phyloP scores from a whole-genome alignment of 2,888 invertebrate species.

The Philereme vetulata region DNA sequence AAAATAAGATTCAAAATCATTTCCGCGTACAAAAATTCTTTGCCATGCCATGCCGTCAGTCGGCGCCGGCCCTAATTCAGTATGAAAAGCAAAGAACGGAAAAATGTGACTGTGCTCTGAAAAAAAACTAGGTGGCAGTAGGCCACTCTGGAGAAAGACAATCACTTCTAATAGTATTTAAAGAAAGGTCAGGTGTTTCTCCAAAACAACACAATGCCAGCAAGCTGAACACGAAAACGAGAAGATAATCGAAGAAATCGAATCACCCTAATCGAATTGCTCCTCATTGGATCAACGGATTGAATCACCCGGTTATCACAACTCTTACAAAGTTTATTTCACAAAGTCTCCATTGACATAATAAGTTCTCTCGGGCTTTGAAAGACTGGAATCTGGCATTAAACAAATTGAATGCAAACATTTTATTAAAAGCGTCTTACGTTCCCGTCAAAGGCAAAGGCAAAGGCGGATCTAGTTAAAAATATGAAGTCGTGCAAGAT shows the following conservation, averaged over 20 bases:
- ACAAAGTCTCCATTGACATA: constrained; percentile 16
- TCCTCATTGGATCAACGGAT: neutral
- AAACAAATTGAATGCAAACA: constrained; percentile 55
- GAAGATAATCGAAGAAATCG: neutral
- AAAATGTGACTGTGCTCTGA: too few species aligned
- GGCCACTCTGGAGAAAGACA: neutral
- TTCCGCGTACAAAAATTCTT: too few species aligned
- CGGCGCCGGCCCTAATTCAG: too few species aligned
- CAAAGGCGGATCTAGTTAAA: constrained; percentile 37
- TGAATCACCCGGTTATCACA: neutral
- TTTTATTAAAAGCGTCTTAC: constrained; percentile 46
- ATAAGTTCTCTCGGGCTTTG: constrained; percentile 11
- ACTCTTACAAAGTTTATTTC: constrained; percentile 15
- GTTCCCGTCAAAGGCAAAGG: constrained; percentile 40
- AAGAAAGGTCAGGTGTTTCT: neutral
- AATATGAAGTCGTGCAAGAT: constrained; percentile 18
- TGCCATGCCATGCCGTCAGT: too few species aligned
- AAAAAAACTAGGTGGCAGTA: too few species aligned
- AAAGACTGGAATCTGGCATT: constrained; percentile 37
- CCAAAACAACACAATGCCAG: neutral
- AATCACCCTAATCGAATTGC: neutral
- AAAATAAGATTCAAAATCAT: too few species aligned
- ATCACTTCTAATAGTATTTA: neutral
- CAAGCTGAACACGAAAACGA: neutral
- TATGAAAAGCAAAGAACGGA: too few species aligned